A percentile compares a stretch with the other conserved stretches of the same genome.
Conservation (phyloP, 1,140 invertebrate genomes). For the Pogonomyrmex californicus region DNA sequence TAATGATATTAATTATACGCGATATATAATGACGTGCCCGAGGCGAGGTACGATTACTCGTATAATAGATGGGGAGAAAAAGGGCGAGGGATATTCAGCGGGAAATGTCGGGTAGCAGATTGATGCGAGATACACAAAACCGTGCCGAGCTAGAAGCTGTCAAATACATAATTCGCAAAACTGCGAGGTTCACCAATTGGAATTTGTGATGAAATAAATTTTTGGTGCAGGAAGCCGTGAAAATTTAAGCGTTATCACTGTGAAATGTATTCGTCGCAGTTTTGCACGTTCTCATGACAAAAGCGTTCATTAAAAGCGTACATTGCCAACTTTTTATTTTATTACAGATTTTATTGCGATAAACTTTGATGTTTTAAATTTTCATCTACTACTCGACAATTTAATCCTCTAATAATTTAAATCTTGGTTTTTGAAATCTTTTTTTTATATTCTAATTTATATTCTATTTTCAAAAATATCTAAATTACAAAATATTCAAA, state of each 20-base stretch:
- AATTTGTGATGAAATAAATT: slow-evolving; percentile 30
- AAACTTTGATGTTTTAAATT: no score
- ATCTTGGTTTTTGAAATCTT: not conserved
- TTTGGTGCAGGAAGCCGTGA: not conserved
- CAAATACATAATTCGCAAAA: slow-evolving; percentile 42
- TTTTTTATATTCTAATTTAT: no score
- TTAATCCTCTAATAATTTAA: no score
- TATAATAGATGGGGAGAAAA: not conserved
- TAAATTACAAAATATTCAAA: no score
- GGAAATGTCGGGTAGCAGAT: not conserved
- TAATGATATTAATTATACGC: not conserved
- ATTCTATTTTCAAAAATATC: no score
- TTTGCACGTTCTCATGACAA: not conserved
- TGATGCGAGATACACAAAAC: slow-evolving; percentile 8
- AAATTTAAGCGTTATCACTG: slow-evolving; percentile 9
- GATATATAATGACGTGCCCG: not conserved
- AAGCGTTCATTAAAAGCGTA: slow-evolving; percentile 4
- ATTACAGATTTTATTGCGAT: not conserved
- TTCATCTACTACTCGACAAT: not conserved
- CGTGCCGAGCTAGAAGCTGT: not conserved
- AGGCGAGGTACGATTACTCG: not conserved
- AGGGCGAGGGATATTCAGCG: slow-evolving; percentile 1
- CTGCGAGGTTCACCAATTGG: not conserved
- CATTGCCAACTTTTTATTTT: not conserved
- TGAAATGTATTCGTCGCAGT: not conserved